Conservation (phyloP, 2,888 invertebrate genomes). For the Diarsia mendica region DNA sequence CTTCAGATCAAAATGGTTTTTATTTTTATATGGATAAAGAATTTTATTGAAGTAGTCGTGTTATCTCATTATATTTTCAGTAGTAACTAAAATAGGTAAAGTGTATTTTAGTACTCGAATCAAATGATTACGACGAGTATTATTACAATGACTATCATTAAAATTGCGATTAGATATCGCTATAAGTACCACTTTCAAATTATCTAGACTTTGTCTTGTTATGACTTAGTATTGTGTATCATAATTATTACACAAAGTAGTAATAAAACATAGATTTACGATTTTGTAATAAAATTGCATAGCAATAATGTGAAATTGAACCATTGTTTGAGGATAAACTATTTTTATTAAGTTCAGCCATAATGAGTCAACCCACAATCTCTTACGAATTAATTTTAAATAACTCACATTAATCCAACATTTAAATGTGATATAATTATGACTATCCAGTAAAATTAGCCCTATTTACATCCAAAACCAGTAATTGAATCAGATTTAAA, state of each 20-base stretch:
- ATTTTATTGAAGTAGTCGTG: not conserved
- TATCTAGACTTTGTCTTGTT: not conserved
- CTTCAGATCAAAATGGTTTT: not conserved
- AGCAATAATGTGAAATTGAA: not conserved
- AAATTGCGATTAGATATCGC: constrained; percentile 3
- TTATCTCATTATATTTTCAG: not conserved
- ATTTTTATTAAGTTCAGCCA: not conserved
- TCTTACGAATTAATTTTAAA: not conserved
- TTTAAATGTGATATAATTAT: not conserved
- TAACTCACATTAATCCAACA: not conserved
- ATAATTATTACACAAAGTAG: not conserved
- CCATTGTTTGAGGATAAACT: not conserved
- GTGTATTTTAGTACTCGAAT: constrained; percentile 4
- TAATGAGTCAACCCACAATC: not conserved
- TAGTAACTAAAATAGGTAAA: not conserved
- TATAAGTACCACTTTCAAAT: constrained; percentile 5
- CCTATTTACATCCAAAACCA: not conserved
- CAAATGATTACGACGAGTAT: not conserved
- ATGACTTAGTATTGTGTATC: not conserved
- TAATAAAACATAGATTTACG: not conserved
- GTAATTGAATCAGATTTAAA: no score
- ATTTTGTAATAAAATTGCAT: not conserved
- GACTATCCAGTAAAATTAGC: not conserved
- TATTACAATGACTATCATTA: constrained; percentile 4
- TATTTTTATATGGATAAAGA: not conserved